Evolutionary conservation across 2,113 vertebrate genomes (phyloP).

Genomic region (Aegotheles bennettii): DNA sequence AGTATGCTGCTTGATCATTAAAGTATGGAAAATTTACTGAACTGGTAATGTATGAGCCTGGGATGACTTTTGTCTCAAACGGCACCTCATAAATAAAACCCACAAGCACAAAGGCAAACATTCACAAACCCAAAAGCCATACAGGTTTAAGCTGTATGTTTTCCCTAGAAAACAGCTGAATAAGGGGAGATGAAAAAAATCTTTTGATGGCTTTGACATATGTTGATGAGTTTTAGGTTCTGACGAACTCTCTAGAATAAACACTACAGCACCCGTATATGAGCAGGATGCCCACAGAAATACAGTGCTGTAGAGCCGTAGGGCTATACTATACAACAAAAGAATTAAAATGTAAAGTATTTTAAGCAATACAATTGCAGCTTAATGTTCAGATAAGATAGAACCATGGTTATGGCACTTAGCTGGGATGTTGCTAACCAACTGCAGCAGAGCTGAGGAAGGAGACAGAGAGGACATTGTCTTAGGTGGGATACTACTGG

Average conservation of each 20-base stretch:
- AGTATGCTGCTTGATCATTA: slow-evolving; percentile 58
- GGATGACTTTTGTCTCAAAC: slow-evolving; percentile 55
- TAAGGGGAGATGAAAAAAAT: neutral
- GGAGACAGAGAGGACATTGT: neutral
- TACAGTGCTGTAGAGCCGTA: neutral
- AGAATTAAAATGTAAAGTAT: neutral
- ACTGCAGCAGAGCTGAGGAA: neutral
- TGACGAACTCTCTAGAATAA: neutral
- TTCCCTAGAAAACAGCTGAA: slow-evolving; percentile 15
- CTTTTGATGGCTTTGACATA: slow-evolving; percentile 22
- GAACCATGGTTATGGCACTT: neutral
- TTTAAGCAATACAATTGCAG: neutral
- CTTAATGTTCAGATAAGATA: neutral
- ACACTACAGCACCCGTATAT: neutral
- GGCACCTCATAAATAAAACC: slow-evolving; percentile 61
- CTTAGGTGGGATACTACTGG: neutral
- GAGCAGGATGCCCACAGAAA: neutral
- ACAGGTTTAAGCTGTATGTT: neutral
- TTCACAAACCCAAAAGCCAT: neutral
- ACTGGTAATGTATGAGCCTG: slow-evolving; percentile 43
- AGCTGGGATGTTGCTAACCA: neutral
- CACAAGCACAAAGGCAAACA: slow-evolving; percentile 39
- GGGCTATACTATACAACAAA: neutral
- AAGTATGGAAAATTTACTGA: slow-evolving; percentile 60
- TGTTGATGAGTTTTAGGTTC: neutral